These are phyloP conservation scores for Prionace glauca DNA, from an alignment of 2,797 vertebrate species.

Conservation along the genomic window DNA sequence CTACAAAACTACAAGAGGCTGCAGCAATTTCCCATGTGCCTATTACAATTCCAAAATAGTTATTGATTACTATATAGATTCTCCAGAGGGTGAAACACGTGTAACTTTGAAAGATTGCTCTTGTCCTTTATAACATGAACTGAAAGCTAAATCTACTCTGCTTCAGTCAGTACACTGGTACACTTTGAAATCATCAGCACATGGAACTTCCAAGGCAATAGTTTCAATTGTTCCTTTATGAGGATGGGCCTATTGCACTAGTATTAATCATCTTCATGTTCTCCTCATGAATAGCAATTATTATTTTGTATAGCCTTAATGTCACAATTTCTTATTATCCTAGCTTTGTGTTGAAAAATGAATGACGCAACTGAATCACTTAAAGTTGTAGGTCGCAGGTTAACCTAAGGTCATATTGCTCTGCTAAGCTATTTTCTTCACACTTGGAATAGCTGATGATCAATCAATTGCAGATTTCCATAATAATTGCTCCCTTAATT, in stretches of 20 bases:
- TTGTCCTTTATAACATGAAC: neutral
- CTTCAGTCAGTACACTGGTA: neutral
- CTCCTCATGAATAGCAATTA: neutral
- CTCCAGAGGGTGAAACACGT: neutral
- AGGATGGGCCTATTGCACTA: neutral
- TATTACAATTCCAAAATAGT: neutral
- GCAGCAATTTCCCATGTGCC: neutral
- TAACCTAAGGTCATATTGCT: conserved; percentile 25
- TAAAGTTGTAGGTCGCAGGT: conserved; percentile 16
- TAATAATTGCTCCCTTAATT: conserved; percentile 38
- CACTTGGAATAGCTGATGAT: conserved; percentile 37
- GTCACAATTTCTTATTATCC: neutral
- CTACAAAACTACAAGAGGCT: neutral
- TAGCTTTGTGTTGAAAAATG: neutral
- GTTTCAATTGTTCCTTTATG: neutral
- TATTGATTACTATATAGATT: conserved; percentile 2
- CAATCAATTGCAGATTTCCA: conserved; percentile 34
- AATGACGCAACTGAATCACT: conserved; percentile 20
- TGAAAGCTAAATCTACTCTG: neutral
- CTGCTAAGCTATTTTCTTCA: conserved; percentile 17
- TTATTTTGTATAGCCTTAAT: neutral
- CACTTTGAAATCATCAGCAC: neutral
- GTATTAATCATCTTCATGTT: conserved; percentile 19
- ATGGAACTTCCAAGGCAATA: neutral
- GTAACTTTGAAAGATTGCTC: neutral